phyloP scores from a whole-genome alignment of 1,140 invertebrate species.

The Drosophila triauraria region DNA sequence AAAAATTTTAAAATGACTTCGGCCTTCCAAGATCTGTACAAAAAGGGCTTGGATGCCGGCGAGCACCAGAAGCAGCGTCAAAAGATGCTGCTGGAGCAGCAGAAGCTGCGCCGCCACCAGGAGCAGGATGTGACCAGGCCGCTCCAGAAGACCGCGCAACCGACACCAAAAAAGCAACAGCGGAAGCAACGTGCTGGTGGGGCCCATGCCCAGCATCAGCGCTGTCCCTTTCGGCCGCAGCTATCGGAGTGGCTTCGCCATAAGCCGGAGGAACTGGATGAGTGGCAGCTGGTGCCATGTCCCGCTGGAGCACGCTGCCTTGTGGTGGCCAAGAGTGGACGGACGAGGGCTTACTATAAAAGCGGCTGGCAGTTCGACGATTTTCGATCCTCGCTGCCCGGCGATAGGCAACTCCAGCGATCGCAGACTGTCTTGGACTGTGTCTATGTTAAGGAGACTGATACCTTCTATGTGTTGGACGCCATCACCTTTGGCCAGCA shows the following conservation, averaged over 20 bases:
- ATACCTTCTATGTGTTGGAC: constrained; percentile 92
- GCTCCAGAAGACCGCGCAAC: not conserved
- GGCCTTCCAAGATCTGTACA: constrained; percentile 59
- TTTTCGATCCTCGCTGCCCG: constrained; percentile 91
- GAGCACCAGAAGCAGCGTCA: constrained; percentile 65
- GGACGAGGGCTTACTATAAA: constrained; percentile 90
- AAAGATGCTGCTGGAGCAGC: constrained; percentile 40
- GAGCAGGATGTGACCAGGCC: constrained; percentile 57
- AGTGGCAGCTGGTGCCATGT: constrained; percentile 94
- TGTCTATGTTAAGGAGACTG: constrained; percentile 88
- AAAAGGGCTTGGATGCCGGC: constrained; percentile 57
- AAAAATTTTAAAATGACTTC: constrained; percentile 27
- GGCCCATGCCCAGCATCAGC: not conserved
- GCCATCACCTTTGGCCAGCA: constrained; percentile 93
- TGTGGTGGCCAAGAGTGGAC: constrained; percentile 90
- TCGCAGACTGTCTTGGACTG: constrained; percentile 90
- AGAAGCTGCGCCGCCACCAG: constrained; percentile 80
- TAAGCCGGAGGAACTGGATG: constrained; percentile 90
- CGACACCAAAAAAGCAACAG: constrained; percentile 4
- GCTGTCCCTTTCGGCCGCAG: constrained; percentile 41
- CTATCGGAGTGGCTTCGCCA: constrained; percentile 96
- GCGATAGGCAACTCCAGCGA: constrained; percentile 86
- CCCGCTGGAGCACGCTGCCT: constrained; percentile 92
- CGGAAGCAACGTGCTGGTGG: constrained; percentile 27
- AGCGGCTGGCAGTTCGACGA: constrained; percentile 87